Conservation (phyloP, 2,797 vertebrate species). For the Sebastes minor region DNA sequence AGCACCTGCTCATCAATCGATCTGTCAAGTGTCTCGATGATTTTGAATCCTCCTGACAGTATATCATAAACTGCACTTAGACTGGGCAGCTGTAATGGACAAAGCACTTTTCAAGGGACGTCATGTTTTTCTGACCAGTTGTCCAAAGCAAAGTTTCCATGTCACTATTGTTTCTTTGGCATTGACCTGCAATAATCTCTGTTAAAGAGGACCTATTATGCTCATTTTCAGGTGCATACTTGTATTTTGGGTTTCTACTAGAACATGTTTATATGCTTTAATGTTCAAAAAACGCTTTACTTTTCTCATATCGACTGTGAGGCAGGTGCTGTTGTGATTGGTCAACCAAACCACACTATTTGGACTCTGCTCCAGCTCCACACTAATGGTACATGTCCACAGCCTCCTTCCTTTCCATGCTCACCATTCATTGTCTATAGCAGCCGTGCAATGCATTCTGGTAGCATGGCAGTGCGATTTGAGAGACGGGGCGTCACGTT, state of each 20-base stretch:
- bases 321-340: not conserved
- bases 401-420: no score
- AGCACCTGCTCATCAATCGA: slow-evolving; percentile 71
- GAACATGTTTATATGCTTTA: not conserved
- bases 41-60: slow-evolving; percentile 24
- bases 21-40: slow-evolving; percentile 51
- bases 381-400: no score
- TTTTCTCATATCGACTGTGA: not conserved
- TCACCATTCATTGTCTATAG: no score
- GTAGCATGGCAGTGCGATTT: fast-evolving
- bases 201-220: not conserved
- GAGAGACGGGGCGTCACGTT: no score
- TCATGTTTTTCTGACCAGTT: slow-evolving; percentile 5
- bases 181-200: not conserved
- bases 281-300: not conserved
- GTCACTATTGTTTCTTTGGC: not conserved
- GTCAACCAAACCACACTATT: no score
- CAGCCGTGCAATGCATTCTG: no score
- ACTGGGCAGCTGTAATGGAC: slow-evolving; percentile 49
- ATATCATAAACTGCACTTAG: slow-evolving; percentile 54
- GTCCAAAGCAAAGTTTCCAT: not conserved
- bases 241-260: not conserved
- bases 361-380: no score
- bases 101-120: slow-evolving; percentile 15
- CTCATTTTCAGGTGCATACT: not conserved